Evolutionary conservation across 2,113 vertebrate species (phyloP).

Genomic region (Eolophus roseicapilla): DNA sequence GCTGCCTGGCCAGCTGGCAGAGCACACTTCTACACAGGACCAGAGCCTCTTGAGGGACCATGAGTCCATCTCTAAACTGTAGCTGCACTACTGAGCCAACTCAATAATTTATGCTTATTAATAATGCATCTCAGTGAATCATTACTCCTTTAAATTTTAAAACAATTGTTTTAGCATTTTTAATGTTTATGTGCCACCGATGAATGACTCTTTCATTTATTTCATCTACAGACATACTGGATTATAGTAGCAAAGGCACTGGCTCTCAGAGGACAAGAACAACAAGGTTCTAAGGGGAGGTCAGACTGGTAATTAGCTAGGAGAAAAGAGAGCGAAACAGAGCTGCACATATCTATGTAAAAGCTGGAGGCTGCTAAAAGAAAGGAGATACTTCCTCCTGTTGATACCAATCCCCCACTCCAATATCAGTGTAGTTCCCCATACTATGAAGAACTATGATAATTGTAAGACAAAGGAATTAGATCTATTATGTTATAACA

Average conservation of each 20-base stretch:
- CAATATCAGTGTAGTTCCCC: not conserved
- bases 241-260: not conserved
- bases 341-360: not conserved
- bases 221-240: not conserved
- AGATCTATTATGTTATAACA: not conserved
- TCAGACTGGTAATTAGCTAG: not conserved
- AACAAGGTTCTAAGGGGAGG: not conserved
- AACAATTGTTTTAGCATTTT: slow-evolving; percentile 48
- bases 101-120: slow-evolving; percentile 61
- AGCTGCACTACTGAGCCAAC: not conserved
- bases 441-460: not conserved
- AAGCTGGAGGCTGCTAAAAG: not conserved
- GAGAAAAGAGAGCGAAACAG: not conserved
- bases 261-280: not conserved
- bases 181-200: not conserved
- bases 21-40: not conserved
- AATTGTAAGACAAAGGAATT: not conserved
- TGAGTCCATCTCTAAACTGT: slow-evolving; percentile 1
- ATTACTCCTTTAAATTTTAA: slow-evolving; percentile 52
- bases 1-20: slow-evolving; percentile 23
- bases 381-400: not conserved
- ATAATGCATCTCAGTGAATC: slow-evolving; percentile 54
- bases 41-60: not conserved
- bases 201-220: slow-evolving; percentile 26
- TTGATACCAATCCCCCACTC: not conserved